Evolutionary conservation across 2,113 vertebrate genomes (phyloP).

Genomic region (Scomber scombrus): DNA sequence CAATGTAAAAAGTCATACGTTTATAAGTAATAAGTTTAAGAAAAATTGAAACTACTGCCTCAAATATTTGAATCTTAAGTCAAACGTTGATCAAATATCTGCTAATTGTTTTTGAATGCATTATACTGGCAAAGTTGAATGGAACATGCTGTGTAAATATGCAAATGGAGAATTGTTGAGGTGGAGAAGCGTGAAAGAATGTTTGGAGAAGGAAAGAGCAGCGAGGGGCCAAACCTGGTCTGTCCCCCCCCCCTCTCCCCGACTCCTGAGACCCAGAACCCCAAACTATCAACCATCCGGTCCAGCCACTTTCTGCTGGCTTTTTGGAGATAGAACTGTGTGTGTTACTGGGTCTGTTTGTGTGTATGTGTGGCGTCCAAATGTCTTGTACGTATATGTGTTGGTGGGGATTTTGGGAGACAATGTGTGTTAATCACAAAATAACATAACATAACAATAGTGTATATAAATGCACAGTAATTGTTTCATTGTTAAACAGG

Average conservation of each 20-base stretch:
- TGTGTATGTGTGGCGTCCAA: conserved; percentile 21
- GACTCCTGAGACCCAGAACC: conserved; percentile 12
- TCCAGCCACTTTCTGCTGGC: neutral
- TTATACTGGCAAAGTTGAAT: neutral
- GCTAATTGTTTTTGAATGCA: conserved; percentile 34
- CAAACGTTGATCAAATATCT: conserved; percentile 20
- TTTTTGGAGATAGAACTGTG: neutral
- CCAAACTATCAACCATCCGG: conserved; percentile 16
- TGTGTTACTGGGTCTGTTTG: conserved; percentile 3
- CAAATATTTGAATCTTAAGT: conserved; percentile 23
- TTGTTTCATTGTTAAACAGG: conserved; percentile 8
- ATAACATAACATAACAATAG: neutral
- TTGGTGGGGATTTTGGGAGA: neutral
- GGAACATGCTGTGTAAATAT: conserved; percentile 36
- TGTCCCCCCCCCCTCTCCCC: too few species aligned
- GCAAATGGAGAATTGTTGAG: conserved; percentile 1
- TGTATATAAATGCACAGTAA: conserved; percentile 27
- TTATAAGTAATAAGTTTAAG: too few species aligned
- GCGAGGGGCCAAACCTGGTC: conserved; percentile 14
- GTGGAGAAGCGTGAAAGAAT: conserved; percentile 46
- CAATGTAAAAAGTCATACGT: too few species aligned
- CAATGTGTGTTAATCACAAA: conserved; percentile 2
- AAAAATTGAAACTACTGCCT: neutral
- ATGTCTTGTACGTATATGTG: neutral
- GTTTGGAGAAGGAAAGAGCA: conserved; percentile 22